Percentiles rank a stretch among this genome's conserved stretches.
These are phyloP conservation scores for Dorcus parallelipipedus DNA, from an alignment of 2,888 invertebrate species.

Conservation along the genomic window DNA sequence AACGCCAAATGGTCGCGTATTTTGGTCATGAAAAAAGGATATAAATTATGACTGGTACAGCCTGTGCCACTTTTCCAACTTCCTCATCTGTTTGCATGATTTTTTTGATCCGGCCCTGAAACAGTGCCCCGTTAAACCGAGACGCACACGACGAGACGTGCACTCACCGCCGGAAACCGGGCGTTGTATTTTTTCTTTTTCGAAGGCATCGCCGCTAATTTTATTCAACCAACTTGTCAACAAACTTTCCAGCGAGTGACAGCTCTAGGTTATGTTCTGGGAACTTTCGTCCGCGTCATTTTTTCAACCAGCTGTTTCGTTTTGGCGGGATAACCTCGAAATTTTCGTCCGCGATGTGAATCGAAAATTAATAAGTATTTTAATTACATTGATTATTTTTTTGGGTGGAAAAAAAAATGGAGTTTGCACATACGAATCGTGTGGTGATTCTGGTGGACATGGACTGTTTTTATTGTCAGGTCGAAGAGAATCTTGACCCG, in stretches of 20 bases:
- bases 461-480: slow-evolving; percentile 99
- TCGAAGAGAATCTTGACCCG: slow-evolving; percentile 89
- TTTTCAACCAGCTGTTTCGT: slow-evolving; percentile 9
- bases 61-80: slow-evolving; percentile 98
- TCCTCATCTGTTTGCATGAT: slow-evolving; percentile 99
- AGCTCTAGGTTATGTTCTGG: slow-evolving; percentile 17
- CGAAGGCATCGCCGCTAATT: slow-evolving; percentile 28
- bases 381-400: not conserved
- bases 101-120: slow-evolving; percentile 97
- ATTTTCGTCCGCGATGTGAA: not conserved
- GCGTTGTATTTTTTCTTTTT: slow-evolving; percentile 37
- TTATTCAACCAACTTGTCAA: slow-evolving; percentile 13
- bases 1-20: not conserved
- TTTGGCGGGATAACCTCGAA: slow-evolving; percentile 11
- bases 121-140: slow-evolving; percentile 18
- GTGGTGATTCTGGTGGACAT: slow-evolving; percentile 91
- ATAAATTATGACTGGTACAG: slow-evolving; percentile 98
- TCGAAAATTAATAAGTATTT: not conserved
- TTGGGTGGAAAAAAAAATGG: slow-evolving; percentile 1
- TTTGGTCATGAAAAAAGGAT: slow-evolving; percentile 66
- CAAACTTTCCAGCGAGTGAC: slow-evolving; percentile 16
- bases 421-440: slow-evolving; percentile 50
- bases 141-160: not conserved
- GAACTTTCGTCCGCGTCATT: not conserved
- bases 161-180: slow-evolving; percentile 32